Evolutionary conservation across 2,888 invertebrate species (phyloP), one percentile per base, ranked within the genome.

Genomic region (Drosophila peninsularis): DNA sequence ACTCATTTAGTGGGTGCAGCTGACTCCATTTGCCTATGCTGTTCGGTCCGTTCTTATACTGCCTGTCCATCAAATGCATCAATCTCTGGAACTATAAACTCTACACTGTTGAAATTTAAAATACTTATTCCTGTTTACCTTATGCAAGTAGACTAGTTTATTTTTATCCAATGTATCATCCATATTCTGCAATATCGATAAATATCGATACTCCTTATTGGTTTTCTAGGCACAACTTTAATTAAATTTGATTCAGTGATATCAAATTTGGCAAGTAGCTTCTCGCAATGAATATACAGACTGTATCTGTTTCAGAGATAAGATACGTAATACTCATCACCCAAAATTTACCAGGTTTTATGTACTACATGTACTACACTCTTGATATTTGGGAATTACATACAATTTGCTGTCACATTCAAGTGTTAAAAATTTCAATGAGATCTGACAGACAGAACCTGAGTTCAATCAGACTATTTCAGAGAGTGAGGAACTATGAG

Each of bases 61-160:
- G 39, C 3, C 17, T 9, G 3, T 39, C 17, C 17, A 3, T 19
- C 10, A 5, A 10, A n/a, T n/a, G 45, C 27, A 10, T n/a, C 45
- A n/a, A 45, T 30, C 45, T 47, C 27, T 27, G 27, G 45, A 47
- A 47, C 11, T 27, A 30, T 0, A 11, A 30, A 17, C 17, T 5
- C 5, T 3, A 17, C 5, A 11, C 10, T 9, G 2, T 5, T 27
- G 10, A n/a, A 5, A 1, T n/a, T n/a, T n/a, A 0, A n/a, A 17
- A 30, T 10, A 5, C 0, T n/a, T 27, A n/a, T 5, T 10, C 7
- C 2, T 27, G n/a, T 11, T 27, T 45, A 45, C 13, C 1, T 11
- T 5, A n/a, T 0, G 10, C 11, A 10, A 10, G 5, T n/a, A 0
- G 5, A n/a, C n/a, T 2, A 1, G 3, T 11, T 17, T 0, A 6